These are phyloP conservation scores for Malurus alboscapulatus DNA, from an alignment of 2,113 vertebrate genomes.

Conservation along the genomic window DNA sequence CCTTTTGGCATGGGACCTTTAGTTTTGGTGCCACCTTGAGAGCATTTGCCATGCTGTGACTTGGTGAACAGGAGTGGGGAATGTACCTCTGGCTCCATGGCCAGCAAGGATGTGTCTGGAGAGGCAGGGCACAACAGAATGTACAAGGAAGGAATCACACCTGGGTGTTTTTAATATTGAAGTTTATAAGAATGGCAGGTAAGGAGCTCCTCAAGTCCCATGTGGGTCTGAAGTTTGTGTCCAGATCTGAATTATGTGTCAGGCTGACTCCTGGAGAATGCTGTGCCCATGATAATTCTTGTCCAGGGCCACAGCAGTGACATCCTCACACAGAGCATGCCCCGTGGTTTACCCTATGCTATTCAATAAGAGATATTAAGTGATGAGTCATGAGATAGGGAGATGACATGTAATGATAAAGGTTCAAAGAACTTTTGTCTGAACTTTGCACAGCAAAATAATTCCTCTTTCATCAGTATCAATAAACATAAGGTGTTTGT, in stretches of 20 bases:
- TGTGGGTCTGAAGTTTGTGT: not conserved
- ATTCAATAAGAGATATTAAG: not conserved
- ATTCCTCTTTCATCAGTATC: not conserved
- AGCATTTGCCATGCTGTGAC: not conserved
- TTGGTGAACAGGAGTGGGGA: not conserved
- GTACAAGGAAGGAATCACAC: not conserved
- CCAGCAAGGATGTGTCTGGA: not conserved
- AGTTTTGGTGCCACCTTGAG: not conserved
- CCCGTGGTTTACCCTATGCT: not conserved
- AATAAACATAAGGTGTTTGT: not conserved
- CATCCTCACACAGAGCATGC: not conserved
- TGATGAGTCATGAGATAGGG: not conserved
- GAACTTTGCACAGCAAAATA: not conserved
- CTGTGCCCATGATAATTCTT: not conserved
- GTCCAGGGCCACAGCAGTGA: not conserved
- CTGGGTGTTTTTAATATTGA: not conserved
- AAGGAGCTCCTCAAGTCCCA: not conserved
- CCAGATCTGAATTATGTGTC: not conserved
- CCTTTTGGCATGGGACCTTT: not conserved
- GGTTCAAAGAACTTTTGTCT: not conserved
- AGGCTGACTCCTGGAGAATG: not conserved
- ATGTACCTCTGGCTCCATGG: not conserved
- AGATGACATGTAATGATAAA: not conserved
- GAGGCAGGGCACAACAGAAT: not conserved
- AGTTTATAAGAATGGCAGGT: not conserved